A percentile compares a stretch with the other conserved stretches of the same genome.
Evolutionary conservation across 2,113 vertebrate species (phyloP).

Genomic region (Syngnathus typhle): DNA sequence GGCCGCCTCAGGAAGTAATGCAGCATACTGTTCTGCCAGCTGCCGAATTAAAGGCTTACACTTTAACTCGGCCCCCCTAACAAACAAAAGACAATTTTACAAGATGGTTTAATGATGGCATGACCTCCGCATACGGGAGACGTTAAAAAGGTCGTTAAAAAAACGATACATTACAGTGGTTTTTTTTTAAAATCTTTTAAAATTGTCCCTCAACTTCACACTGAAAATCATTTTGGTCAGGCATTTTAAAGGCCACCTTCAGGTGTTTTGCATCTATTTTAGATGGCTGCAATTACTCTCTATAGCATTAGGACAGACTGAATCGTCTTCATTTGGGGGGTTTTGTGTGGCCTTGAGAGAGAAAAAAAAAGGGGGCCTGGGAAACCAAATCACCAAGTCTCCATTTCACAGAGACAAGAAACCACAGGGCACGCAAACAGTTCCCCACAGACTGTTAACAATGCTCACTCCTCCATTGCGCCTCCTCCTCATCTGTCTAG

Average conservation of each 20-base stretch:
- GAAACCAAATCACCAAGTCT: conserved; percentile 63
- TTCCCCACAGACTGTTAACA: conserved; percentile 66
- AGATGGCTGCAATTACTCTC: conserved; percentile 39
- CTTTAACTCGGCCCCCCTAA: conserved; percentile 51
- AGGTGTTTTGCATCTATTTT: too few species aligned
- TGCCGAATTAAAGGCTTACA: conserved; percentile 57
- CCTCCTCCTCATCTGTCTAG: conserved; percentile 58
- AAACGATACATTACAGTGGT: neutral
- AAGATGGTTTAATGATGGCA: conserved; percentile 32
- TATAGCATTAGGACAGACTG: conserved; percentile 35
- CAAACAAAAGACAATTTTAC: conserved; percentile 37
- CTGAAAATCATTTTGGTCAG: too few species aligned
- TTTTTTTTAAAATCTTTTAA: neutral
- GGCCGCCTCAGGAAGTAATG: conserved; percentile 6
- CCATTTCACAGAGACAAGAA: conserved; percentile 65
- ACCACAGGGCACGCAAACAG: conserved; percentile 64
- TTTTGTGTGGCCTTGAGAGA: conserved; percentile 50
- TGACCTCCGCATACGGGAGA: conserved; percentile 42
- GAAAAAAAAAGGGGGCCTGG: conserved; percentile 54
- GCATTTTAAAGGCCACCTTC: too few species aligned
- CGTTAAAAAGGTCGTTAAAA: conserved; percentile 5
- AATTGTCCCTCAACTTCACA: too few species aligned
- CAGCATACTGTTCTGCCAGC: conserved; percentile 41
- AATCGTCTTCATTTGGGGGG: conserved; percentile 54
- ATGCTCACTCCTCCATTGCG: conserved; percentile 56